These are phyloP conservation scores for Lycia hirtaria DNA, from an alignment of 2,888 invertebrate species.

Conservation along the genomic window DNA sequence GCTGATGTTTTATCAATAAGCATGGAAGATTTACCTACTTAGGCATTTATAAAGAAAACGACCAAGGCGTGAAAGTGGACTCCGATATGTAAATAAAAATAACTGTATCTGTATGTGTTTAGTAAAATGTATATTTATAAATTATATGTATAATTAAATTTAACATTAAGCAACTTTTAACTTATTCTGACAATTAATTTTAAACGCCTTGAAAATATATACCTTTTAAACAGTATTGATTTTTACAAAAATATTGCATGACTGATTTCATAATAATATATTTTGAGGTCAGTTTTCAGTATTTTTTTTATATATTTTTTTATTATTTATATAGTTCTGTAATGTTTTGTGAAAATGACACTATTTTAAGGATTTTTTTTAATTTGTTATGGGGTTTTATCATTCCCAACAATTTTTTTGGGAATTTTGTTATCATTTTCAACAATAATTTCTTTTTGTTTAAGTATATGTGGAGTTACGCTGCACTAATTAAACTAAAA, in stretches of 20 bases:
- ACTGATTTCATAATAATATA: no score
- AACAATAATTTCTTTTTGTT: neutral
- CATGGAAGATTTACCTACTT: no score
- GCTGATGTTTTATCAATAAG: no score
- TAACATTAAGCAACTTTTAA: no score
- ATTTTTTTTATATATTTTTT: no score
- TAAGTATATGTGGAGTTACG: neutral
- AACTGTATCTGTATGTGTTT: slow-evolving; percentile 10
- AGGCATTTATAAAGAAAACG: slow-evolving; percentile 17
- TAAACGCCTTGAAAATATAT: neutral
- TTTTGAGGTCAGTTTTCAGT: no score
- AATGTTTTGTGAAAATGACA: neutral
- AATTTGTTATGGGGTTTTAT: neutral
- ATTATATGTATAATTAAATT: no score
- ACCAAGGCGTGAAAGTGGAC: slow-evolving; percentile 41
- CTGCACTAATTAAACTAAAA: no score
- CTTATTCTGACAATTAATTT: neutral
- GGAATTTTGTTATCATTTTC: neutral
- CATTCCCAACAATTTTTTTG: neutral
- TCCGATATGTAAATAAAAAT: slow-evolving; percentile 46
- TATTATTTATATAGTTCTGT: no score
- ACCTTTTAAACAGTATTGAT: neutral
- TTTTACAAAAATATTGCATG: no score
- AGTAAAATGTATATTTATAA: slow-evolving; percentile 2
- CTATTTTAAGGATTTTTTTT: neutral